Evolutionary conservation across 2,113 vertebrate genomes (phyloP), one percentile per base, ranked within the genome.

Genomic region (Eira barbara): DNA sequence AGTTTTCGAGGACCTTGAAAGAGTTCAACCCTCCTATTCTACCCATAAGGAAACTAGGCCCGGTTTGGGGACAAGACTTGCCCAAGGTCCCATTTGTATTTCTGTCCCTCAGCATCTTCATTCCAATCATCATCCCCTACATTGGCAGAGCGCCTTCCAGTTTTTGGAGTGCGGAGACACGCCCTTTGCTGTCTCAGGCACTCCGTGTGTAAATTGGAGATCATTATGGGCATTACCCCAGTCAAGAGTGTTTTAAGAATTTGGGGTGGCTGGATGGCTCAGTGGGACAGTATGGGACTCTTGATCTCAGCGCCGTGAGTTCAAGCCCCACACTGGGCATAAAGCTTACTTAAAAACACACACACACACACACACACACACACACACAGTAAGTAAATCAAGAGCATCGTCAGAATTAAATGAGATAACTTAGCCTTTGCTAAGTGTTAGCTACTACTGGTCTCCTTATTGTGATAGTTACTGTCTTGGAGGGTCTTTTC

Each of bases 1-100:
- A 78, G 29, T 76, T 81, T 93, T 93, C 15, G 29, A 10, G 23
- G 73, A 80, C 20, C 79, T 94, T 95, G 65, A 95, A 95, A 91
- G 61, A 25, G 25, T 84, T 74, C 45, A 91, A 31, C 27, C 3
- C 93, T 92, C 63, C 74, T 29, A 34, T 67, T 89, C 89, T 94
- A 80, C 47, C n/a, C 69, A 80, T 74, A 73, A 87, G 95, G 80
- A 94, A 96, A 92, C 25, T n/a, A 63, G 34, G 14, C 17, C 20
- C 34, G 39, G 2, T 82, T 57, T 34, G 13, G 13, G 55, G 63
- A 84, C 91, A 29, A 76, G 57, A 78, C 49, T 94, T 93, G n/a
- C 39, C 80, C 34, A 49, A 73, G 76, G 36, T 84, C 57, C 31
- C 63, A 47, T 94, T 85, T 89, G 34, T 86, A 81, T 85, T 90